Evolutionary conservation across 1,140 invertebrate species (phyloP), one percentile per base, ranked within the genome.

Genomic region (Cydia fagiglandana): DNA sequence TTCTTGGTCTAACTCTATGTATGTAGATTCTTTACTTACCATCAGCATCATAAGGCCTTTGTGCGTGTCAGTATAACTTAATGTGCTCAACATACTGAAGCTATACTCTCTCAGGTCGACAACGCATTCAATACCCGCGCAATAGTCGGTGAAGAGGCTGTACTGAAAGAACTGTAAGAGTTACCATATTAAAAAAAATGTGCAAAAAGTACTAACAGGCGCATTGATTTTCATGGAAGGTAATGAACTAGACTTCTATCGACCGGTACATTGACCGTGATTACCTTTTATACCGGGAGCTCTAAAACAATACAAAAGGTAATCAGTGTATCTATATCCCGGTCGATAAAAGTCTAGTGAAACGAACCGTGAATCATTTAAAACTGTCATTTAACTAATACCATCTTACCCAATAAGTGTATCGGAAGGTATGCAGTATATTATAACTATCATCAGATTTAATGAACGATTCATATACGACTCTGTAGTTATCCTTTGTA

Each of bases 401-500:
- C 9, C n/a, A 17, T 53, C 53, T 61, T 20, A 61, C 53, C 53
- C 17, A 20, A 61, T 61, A 61, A 2, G 53, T 20, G 9, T 61
- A 61, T 61, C 17, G 24, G 17, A 61, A 61, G n/a, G 15, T 9
- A 17, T 61, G 4, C 53, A 9, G 17, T 61, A 61, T 10, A 61
- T 61, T 20, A 10, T 61, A 61, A 61, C 17, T 61, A 0, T 61
- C 17, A 13, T 61, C 53, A 61, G 53, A 2, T 10, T 61, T 61
- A 9, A 61, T 61, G 15, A 61, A 20, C n/a, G 53, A 20, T 61
- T 61, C n/a, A 61, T 20, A 61, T 10, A 20, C 9, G 1, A 61
- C 4, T 61, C 53, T 61, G 53, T 61, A 61, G 53, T 61, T 61
- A 4, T 61, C 53, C 15, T 61, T 61, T 61, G 53, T 61, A 6